Conservation (phyloP, 2,797 vertebrate species). For the Anguilla marmorata region DNA sequence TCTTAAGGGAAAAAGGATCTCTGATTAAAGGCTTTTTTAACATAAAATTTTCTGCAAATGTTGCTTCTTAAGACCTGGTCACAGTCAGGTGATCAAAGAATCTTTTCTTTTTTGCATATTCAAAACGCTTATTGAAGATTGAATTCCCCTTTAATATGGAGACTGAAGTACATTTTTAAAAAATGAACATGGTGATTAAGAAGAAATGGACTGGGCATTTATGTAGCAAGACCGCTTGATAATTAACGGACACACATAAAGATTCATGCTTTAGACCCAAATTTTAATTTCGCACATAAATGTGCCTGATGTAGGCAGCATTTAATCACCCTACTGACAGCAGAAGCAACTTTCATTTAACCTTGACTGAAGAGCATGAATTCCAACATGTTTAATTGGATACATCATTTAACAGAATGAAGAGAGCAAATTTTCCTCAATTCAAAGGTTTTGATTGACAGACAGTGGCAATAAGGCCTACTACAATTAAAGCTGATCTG, state of each 20-base stretch:
- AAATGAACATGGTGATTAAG: constrained; percentile 96
- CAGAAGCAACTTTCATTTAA: constrained; percentile 99
- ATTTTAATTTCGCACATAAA: constrained; percentile 98
- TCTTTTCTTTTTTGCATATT: constrained; percentile 68
- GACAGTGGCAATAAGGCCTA: constrained; percentile 97
- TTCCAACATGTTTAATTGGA: constrained; percentile 99
- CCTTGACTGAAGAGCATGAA: constrained; percentile 99
- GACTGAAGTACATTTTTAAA: constrained; percentile 92
- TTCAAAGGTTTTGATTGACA: constrained; percentile 99
- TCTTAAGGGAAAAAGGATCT: constrained; percentile 27
- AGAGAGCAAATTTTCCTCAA: constrained; percentile 99
- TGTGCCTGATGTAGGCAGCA: constrained; percentile 97
- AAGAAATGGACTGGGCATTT: constrained; percentile 92
- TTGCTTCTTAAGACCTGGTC: constrained; percentile 33
- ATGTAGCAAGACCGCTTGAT: constrained; percentile 89
- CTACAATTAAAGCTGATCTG: constrained; percentile 99
- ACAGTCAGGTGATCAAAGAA: constrained; percentile 34
- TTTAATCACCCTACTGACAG: constrained; percentile 99
- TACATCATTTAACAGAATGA: constrained; percentile 99
- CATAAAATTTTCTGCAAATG: neutral
- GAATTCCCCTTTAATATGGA: constrained; percentile 84
- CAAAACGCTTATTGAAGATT: constrained; percentile 82
- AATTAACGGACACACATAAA: constrained; percentile 97
- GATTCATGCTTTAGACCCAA: constrained; percentile 98
- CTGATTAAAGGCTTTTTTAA: constrained; percentile 16